Base-by-base conservation (phyloP, 2,797 vertebrate species). In the Phylloscopus collybita region DNA sequence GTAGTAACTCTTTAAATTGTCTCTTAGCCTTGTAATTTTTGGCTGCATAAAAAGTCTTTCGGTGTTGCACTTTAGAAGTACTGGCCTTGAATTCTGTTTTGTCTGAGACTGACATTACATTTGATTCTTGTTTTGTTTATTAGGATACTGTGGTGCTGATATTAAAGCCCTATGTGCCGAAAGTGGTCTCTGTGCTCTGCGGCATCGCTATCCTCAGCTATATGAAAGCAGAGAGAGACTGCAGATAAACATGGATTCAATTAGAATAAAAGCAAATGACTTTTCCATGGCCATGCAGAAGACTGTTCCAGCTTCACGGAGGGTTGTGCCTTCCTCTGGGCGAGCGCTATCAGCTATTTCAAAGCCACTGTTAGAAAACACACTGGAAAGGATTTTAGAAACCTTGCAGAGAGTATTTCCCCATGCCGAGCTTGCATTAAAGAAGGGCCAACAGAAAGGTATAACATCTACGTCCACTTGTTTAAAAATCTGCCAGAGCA, bases 111-210 rank as follows among this genome's bases (percentile, higher is more conserved):
- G 80, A 15, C 15, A 23, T 53, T 42, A 36, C 26, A 32, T 47
- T 72, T 60, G 40, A 72, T 66, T 72, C 51, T 72, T 66, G 26
- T 78, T 73, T 72, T 66, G 30, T 36, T 78, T 72, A 9, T 60
- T 66, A 90, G 80, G 88, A 8, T 90, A 84, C 53, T 90, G 73
- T 79, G 99, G 99, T 12, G 99, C 99, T 45, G 99, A 99, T 95
- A 99, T 99, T 86, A 99, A 99, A 95, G 98, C 98, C 1, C 95
- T 99, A 62, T 99, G 99, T 80, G 97, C 99, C 1, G 99, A 99
- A 97, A 98, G 99, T 11, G 99, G 98, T 53, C 97, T 99, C 57
- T 99, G 99, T 51, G 99, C 99, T 50, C 96, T 99, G 51, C 98
- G 98, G 6, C 98, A 99, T 18, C 97, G 98, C 66, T 99, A 99